Conservation (phyloP, 2,797 vertebrate genomes). For the Thamnophis elegans region DNA sequence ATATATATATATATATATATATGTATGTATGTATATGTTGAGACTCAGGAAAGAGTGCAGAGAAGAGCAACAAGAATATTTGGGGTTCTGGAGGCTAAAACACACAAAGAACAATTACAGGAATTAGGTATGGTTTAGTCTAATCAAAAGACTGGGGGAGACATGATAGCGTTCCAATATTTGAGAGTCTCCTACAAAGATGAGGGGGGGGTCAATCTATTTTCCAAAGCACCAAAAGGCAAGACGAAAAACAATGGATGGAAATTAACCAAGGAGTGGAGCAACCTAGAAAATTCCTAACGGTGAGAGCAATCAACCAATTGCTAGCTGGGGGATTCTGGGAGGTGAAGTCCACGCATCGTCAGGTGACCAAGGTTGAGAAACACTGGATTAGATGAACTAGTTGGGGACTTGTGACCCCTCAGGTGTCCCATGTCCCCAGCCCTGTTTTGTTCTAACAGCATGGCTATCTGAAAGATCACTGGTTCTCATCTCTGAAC, state of each 20-base stretch:
- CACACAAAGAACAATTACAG: neutral
- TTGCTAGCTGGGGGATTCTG: neutral
- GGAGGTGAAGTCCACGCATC: too few relatives aligned
- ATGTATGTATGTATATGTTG: too few relatives aligned
- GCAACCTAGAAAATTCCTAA: neutral
- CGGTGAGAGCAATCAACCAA: neutral
- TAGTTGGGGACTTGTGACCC: neutral
- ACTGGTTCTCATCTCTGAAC: neutral
- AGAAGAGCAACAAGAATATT: neutral
- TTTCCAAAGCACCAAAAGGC: neutral
- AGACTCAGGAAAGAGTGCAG: neutral
- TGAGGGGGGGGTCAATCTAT: neutral
- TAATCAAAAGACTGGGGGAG: neutral
- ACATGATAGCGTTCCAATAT: neutral
- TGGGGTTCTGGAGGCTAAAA: neutral
- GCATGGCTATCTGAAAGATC: neutral
- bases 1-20: too few relatives aligned
- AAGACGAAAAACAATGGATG: neutral
- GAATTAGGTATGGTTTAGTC: neutral
- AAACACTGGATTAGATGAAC: neutral
- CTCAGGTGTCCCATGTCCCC: neutral
- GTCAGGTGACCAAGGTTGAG: too few relatives aligned
- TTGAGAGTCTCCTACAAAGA: neutral
- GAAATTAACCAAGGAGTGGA: neutral
- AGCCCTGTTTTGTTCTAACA: neutral